These are phyloP conservation scores for Cantharis rufa DNA, from an alignment of 2,888 invertebrate genomes.

Conservation along the genomic window DNA sequence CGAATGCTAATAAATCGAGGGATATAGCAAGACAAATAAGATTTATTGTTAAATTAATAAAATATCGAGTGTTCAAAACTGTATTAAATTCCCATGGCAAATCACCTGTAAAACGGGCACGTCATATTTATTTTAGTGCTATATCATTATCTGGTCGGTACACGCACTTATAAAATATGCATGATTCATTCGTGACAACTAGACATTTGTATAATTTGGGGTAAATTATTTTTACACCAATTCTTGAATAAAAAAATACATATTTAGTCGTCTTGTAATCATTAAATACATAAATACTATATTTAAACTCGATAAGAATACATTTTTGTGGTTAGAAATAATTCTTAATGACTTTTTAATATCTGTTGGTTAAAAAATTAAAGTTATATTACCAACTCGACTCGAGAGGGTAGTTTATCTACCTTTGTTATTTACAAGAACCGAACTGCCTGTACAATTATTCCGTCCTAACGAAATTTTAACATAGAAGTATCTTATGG, in stretches of 20 bases:
- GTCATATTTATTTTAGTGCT: conserved; percentile 48
- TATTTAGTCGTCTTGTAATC: background rate
- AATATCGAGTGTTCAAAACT: conserved; percentile 21
- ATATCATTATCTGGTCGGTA: conserved; percentile 45
- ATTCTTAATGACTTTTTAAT: background rate
- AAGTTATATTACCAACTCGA: background rate
- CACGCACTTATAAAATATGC: conserved; percentile 47
- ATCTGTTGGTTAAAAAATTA: background rate
- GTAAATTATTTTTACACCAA: conserved; percentile 37
- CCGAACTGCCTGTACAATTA: background rate
- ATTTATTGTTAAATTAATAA: conserved; percentile 31
- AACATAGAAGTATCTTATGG: background rate
- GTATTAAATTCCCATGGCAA: conserved; percentile 47
- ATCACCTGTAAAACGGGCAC: conserved; percentile 47
- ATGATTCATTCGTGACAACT: conserved; percentile 38
- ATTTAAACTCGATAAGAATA: conserved; percentile 1
- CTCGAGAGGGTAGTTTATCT: background rate
- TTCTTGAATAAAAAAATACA: background rate
- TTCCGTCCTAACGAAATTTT: background rate
- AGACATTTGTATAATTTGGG: conserved; percentile 37
- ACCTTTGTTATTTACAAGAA: background rate
- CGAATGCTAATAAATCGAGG: background rate
- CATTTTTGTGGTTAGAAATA: background rate
- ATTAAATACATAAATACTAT: conserved; percentile 7
- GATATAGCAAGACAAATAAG: conserved; percentile 11